phyloP scores from a whole-genome alignment of 2,797 vertebrate genomes.

The Limosa lapponica region DNA sequence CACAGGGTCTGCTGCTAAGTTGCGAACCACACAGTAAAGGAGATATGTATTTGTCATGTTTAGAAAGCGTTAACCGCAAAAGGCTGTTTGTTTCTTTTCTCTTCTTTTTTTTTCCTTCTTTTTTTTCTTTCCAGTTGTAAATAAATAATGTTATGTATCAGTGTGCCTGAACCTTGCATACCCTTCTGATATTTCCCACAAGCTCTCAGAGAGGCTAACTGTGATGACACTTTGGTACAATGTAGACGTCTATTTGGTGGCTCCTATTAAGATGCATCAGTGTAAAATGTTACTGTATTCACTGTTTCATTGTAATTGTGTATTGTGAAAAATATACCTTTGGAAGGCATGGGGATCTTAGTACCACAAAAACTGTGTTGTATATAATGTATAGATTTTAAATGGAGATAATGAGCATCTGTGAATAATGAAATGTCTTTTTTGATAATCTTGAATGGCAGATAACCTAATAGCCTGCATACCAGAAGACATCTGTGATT shows the following conservation, averaged over 20 bases:
- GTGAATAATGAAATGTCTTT: constrained; percentile 87
- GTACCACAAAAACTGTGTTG: constrained; percentile 94
- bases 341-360: constrained; percentile 87
- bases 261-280: constrained; percentile 89
- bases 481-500: constrained; percentile 89
- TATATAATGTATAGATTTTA: constrained; percentile 94
- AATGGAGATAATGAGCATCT: constrained; percentile 89
- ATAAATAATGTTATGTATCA: constrained; percentile 89
- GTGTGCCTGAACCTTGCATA: constrained; percentile 95
- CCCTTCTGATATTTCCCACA: constrained; percentile 81
- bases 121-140: constrained; percentile 81
- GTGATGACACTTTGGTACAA: constrained; percentile 87
- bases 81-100: constrained; percentile 72
- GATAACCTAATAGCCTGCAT: constrained; percentile 86
- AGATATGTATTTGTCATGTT: constrained; percentile 80
- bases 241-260: constrained; percentile 88
- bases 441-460: constrained; percentile 86
- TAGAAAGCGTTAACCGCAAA: constrained; percentile 79
- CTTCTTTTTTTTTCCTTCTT: constrained; percentile 26
- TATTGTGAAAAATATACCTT: constrained; percentile 94
- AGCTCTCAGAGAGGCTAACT: constrained; percentile 84
- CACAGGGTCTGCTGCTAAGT: constrained; percentile 86
- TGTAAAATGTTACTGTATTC: constrained; percentile 94
- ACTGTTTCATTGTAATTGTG: constrained; percentile 95
- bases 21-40: constrained; percentile 81